Evolutionary conservation across 2,888 invertebrate genomes (phyloP).

Genomic region (Silvanus unidentatus): DNA sequence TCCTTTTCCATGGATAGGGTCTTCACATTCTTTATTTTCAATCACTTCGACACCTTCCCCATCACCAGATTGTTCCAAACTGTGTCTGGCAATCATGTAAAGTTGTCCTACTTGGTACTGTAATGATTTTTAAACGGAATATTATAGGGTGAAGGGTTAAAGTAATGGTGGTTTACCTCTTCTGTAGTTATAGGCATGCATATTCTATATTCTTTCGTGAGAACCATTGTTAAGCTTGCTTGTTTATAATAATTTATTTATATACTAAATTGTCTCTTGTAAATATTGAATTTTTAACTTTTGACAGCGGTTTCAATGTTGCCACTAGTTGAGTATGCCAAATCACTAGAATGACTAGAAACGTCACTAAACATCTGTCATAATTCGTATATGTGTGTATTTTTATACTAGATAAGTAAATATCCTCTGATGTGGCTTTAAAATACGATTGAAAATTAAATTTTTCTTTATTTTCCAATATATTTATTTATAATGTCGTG

Average conservation of each 20-base stretch:
- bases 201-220: slow-evolving; percentile 83
- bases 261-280: too few relatives aligned
- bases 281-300: too few relatives aligned
- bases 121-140: slow-evolving; percentile 22
- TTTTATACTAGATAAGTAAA: slow-evolving; percentile 1
- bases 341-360: background rate
- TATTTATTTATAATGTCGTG: background rate
- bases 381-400: background rate
- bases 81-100: slow-evolving; percentile 92
- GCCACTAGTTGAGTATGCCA: background rate
- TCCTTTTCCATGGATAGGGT: slow-evolving; percentile 74
- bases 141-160: background rate
- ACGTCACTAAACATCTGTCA: background rate
- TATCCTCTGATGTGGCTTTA: slow-evolving; percentile 3
- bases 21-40: slow-evolving; percentile 72
- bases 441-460: background rate
- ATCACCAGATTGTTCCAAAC: slow-evolving; percentile 81
- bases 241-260: background rate
- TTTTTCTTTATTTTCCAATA: background rate
- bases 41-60: slow-evolving; percentile 91
- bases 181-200: slow-evolving; percentile 89
- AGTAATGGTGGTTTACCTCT: slow-evolving; percentile 59
- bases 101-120: slow-evolving; percentile 88
- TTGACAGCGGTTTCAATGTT: background rate
- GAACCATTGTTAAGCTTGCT: slow-evolving; percentile 57